These are phyloP conservation scores for Bucorvus abyssinicus DNA, from an alignment of 2,797 vertebrate genomes.

Conservation along the genomic window DNA sequence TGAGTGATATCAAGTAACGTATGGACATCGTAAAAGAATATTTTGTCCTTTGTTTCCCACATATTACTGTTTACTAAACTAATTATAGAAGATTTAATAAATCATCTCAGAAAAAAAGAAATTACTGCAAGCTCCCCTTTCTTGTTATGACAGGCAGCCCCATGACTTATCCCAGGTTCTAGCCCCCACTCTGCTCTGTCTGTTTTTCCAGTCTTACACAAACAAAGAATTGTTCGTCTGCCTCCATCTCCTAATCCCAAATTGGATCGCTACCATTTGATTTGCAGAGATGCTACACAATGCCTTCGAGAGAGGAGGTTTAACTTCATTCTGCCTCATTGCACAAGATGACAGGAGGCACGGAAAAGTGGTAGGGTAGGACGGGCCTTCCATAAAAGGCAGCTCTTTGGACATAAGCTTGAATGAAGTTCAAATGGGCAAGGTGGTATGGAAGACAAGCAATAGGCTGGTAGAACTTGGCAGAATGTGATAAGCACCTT, in stretches of 20 bases:
- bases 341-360: background rate
- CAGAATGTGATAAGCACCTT: background rate
- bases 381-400: background rate
- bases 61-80: constrained; percentile 7
- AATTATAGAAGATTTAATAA: constrained; percentile 22
- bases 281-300: background rate
- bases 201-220: background rate
- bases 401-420: background rate
- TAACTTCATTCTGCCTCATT: background rate
- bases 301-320: background rate
- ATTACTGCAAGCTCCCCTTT: background rate
- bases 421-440: background rate
- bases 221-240: background rate
- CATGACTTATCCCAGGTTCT: background rate
- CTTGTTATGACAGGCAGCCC: constrained; percentile 3
- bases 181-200: background rate
- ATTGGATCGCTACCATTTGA: background rate
- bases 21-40: background rate
- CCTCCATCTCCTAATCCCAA: background rate
- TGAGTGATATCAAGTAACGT: background rate
- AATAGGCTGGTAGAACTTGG: background rate
- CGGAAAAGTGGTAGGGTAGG: background rate
- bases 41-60: background rate
- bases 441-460: background rate
- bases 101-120: background rate